Base-by-base conservation (phyloP, 2,113 vertebrate species). In the Cyprinodon tularosa region DNA sequence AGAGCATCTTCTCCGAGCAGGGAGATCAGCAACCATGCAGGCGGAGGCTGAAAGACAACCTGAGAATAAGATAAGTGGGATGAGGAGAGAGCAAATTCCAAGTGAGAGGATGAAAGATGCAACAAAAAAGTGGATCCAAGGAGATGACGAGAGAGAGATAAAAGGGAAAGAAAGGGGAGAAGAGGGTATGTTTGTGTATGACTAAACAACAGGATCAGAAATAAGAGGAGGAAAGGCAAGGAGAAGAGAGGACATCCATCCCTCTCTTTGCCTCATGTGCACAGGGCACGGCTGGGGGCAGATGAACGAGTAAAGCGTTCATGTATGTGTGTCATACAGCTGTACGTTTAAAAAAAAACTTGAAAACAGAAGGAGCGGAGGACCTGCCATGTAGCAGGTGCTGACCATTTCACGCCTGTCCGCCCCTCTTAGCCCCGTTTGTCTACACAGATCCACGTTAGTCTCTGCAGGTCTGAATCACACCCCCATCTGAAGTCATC, bases 361-460 rank as follows among this genome's bases (percentile, higher is more conserved):
- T 45, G 20, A 53, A 53, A 57, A 57, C 50, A 57, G 17, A 57
- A 64, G 53, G 60, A 69, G 75, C 44, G 48, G 72, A 74, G 82
- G 85, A 84, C 86, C 78, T 81, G 89, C 82, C 77, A 83, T 82
- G 66, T 72, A 90, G 88, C 89, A 93, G 93, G 93, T 93, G 88
- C 76, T 90, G 89, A 84, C 89, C 90, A 92, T 93, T 93, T 93
- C 92, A 93, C 82, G 89, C 90, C 89, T 88, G 92, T 93, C 91
- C 74, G 76, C 72, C 86, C 86, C 85, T 86, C 82, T 92, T 84
- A 89, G 85, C 74, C 80, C 78, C 15, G 87, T 91, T 91, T 91
- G 88, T 88, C 86, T 82, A 85, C 90, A 90, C 68, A 39, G 76
- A 75, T 78, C 83, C 82, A 74, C 85, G 88, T 89, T 90, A 88